phyloP scores from a whole-genome alignment of 2,113 vertebrate genomes.

The Hippolais icterina region DNA sequence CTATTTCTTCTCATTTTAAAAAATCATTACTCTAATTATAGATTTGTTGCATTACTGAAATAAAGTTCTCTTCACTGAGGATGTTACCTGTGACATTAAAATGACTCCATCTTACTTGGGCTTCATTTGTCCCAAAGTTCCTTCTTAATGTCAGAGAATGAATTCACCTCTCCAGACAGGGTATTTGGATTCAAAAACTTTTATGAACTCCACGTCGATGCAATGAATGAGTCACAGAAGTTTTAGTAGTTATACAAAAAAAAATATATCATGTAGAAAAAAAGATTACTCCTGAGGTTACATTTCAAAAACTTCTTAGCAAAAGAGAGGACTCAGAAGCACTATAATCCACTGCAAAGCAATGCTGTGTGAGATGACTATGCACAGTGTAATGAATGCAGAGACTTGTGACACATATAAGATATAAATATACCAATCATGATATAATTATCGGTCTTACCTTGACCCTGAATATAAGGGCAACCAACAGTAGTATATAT shows the following conservation, averaged over 20 bases:
- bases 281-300: background rate
- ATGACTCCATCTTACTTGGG: background rate
- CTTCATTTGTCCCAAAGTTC: background rate
- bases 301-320: background rate
- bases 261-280: background rate
- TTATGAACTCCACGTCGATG: background rate
- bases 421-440: background rate
- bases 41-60: background rate
- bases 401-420: background rate
- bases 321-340: background rate
- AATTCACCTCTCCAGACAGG: background rate
- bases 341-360: background rate
- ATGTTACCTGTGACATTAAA: background rate
- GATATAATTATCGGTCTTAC: background rate
- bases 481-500: background rate
- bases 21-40: background rate
- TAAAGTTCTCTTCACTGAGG: background rate
- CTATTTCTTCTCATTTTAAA: background rate
- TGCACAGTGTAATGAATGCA: background rate
- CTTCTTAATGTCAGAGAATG: background rate
- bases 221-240: background rate
- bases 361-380: background rate
- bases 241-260: background rate
- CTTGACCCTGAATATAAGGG: background rate
- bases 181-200: background rate